phyloP scores from a whole-genome alignment of 2,888 invertebrate species.

The Eurytoma californica region DNA sequence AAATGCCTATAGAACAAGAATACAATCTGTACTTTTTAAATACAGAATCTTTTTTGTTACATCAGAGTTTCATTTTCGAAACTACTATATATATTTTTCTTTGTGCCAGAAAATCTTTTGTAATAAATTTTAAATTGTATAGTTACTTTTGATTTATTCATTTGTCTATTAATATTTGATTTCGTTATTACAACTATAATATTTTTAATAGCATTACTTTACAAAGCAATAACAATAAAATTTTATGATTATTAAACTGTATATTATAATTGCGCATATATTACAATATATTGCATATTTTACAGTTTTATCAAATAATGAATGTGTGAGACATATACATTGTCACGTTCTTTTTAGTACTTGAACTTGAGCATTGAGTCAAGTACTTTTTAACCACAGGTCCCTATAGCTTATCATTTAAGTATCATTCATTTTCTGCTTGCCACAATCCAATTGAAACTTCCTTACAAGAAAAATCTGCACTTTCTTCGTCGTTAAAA shows the following conservation, averaged over 20 bases:
- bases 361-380: background rate
- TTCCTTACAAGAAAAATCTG: background rate
- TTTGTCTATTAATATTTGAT: background rate
- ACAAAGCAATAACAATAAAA: too few relatives aligned
- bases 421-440: background rate
- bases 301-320: background rate
- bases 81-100: constrained; percentile 27
- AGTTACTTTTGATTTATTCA: constrained; percentile 10
- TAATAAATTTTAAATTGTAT: constrained; percentile 35
- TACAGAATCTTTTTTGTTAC: constrained; percentile 23
- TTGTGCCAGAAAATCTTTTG: constrained; percentile 36
- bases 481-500: background rate
- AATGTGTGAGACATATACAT: background rate
- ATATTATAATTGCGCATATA: too few relatives aligned
- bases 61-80: constrained; percentile 28
- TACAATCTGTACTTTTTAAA: constrained; percentile 17
- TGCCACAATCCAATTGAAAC: background rate
- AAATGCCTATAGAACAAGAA: constrained; percentile 20
- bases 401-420: background rate
- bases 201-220: too few relatives aligned
- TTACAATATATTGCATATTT: too few relatives aligned
- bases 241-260: too few relatives aligned
- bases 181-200: too few relatives aligned
- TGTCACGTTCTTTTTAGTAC: background rate
- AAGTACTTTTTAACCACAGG: background rate